Percentiles rank a stretch among this genome's conserved stretches.
These are phyloP conservation scores for Rhaphigaster nebulosa DNA, from an alignment of 2,888 invertebrate species.

Conservation along the genomic window DNA sequence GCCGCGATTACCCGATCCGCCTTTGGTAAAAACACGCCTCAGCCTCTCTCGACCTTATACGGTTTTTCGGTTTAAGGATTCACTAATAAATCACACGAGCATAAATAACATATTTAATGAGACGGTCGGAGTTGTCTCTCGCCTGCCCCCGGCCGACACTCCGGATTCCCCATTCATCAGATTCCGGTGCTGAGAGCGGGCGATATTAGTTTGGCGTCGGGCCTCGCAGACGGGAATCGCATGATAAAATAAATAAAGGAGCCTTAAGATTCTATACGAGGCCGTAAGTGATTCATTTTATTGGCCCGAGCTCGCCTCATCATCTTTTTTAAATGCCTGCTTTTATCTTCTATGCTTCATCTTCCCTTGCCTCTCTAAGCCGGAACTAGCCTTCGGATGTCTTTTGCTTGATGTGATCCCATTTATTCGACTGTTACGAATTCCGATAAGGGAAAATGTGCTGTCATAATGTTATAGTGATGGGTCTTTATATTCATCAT, in stretches of 20 bases:
- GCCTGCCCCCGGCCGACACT: slow-evolving; percentile 24
- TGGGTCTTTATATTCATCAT: not conserved
- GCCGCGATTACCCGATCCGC: slow-evolving; percentile 54
- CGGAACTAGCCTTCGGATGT: slow-evolving; percentile 10
- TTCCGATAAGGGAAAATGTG: not conserved
- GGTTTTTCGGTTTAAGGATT: slow-evolving; percentile 60
- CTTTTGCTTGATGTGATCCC: not conserved
- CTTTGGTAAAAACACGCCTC: slow-evolving; percentile 58
- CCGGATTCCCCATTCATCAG: slow-evolving; percentile 41
- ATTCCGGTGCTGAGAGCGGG: slow-evolving; percentile 24
- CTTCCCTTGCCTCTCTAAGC: not conserved
- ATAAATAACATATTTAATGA: slow-evolving; percentile 59
- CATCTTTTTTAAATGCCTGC: slow-evolving; percentile 12
- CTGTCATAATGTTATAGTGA: not conserved
- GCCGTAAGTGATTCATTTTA: slow-evolving; percentile 50
- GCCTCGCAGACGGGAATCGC: slow-evolving; percentile 21
- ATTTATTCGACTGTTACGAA: not conserved
- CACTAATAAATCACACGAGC: slow-evolving; percentile 56
- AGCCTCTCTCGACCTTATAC: slow-evolving; percentile 54
- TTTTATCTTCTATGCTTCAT: slow-evolving; percentile 22
- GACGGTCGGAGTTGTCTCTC: slow-evolving; percentile 24
- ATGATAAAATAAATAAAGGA: slow-evolving; percentile 33
- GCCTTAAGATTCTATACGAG: slow-evolving; percentile 5
- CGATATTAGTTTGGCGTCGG: slow-evolving; percentile 41
- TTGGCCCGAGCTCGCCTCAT: not conserved